phyloP scores from a whole-genome alignment of 2,797 vertebrate genomes.

The Otolemur crassicaudatus region DNA sequence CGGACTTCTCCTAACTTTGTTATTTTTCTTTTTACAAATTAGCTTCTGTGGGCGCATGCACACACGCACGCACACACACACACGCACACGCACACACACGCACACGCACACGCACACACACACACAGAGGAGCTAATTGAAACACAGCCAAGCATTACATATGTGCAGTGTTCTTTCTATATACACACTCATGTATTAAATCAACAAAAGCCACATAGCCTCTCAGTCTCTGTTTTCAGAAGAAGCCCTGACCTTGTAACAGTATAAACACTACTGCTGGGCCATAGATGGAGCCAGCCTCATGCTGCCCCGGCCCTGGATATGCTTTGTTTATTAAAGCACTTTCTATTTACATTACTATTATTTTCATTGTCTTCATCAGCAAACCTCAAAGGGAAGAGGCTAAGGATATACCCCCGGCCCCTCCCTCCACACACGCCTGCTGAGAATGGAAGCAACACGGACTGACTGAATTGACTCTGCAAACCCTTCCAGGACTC shows the following conservation, averaged over 20 bases:
- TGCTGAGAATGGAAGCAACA: constrained; percentile 51
- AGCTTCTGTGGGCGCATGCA: background rate
- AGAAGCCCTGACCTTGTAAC: constrained; percentile 68
- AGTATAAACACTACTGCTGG: constrained; percentile 70
- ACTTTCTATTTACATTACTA: constrained; percentile 59
- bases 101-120: background rate
- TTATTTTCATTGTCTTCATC: constrained; percentile 78
- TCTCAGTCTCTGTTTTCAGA: constrained; percentile 66
- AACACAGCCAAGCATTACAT: constrained; percentile 79
- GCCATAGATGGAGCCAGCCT: constrained; percentile 22
- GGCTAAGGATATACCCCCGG: constrained; percentile 63
- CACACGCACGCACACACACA: too few species aligned
- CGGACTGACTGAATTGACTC: constrained; percentile 44
- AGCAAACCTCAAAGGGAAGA: constrained; percentile 80
- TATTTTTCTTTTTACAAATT: background rate
- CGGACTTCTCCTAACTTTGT: background rate
- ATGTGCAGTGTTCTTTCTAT: constrained; percentile 34
- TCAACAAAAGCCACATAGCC: constrained; percentile 77
- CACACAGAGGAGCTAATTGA: constrained; percentile 62
- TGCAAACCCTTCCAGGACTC: constrained; percentile 85
- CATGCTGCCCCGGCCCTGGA: background rate
- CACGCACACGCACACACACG: background rate
- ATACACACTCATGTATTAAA: constrained; percentile 57
- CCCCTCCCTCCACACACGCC: constrained; percentile 56
- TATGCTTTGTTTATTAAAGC: constrained; percentile 59